phyloP scores from a whole-genome alignment of 2,113 vertebrate species.

The Hystrix cristata region DNA sequence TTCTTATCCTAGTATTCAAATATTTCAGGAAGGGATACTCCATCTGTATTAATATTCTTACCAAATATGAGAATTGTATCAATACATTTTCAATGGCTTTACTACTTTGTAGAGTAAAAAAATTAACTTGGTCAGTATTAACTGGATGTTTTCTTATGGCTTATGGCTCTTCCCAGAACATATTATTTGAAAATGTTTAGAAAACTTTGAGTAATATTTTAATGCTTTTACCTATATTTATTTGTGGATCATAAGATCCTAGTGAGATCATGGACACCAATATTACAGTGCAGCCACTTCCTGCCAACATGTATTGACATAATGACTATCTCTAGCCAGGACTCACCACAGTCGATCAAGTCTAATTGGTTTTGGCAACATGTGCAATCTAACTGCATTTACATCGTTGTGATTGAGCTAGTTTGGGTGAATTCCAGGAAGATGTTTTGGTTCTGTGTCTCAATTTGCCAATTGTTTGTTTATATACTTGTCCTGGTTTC shows the following conservation, averaged over 20 bases:
- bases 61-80: not conserved
- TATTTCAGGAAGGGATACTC: not conserved
- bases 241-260: not conserved
- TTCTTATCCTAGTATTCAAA: not conserved
- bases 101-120: slow-evolving; percentile 18
- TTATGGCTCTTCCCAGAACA: not conserved
- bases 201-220: not conserved
- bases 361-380: slow-evolving; percentile 54
- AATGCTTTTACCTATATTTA: not conserved
- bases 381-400: not conserved
- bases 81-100: slow-evolving; percentile 1
- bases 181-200: not conserved
- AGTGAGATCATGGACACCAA: not conserved
- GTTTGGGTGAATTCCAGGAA: slow-evolving; percentile 48
- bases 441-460: slow-evolving; percentile 41
- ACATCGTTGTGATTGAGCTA: slow-evolving; percentile 24
- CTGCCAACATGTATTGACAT: slow-evolving; percentile 28
- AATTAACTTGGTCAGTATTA: not conserved
- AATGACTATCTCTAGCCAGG: not conserved
- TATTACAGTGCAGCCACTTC: not conserved
- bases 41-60: not conserved
- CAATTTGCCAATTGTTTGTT: slow-evolving; percentile 37
- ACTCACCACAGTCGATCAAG: slow-evolving; percentile 29
- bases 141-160: not conserved
- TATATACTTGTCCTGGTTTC: slow-evolving; percentile 44